phyloP scores from a whole-genome alignment of 2,113 vertebrate species.

The Mionectes macconnelli region DNA sequence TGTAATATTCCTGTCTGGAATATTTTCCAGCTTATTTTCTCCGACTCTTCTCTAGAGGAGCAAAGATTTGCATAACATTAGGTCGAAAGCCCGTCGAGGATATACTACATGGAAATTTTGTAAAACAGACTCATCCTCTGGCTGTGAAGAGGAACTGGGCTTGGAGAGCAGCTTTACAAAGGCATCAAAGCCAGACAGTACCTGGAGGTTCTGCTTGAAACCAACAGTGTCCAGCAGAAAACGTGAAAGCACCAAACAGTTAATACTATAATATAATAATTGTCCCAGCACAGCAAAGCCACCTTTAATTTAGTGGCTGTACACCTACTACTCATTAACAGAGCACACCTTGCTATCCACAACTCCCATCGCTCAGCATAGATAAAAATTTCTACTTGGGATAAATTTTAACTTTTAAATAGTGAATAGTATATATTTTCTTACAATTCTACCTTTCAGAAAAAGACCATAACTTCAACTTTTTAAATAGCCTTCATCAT shows the following conservation, averaged over 20 bases:
- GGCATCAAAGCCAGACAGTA: background rate
- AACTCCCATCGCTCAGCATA: background rate
- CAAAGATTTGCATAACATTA: constrained; percentile 2
- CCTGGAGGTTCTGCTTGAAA: background rate
- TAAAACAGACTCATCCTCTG: background rate
- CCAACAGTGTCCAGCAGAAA: background rate
- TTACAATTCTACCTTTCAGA: background rate
- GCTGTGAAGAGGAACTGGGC: background rate
- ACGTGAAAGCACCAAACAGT: background rate
- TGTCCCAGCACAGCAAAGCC: background rate
- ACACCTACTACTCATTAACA: background rate
- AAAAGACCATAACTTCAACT: background rate
- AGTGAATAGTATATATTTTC: background rate
- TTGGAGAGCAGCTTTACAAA: background rate
- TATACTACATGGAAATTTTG: background rate
- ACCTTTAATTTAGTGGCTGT: background rate
- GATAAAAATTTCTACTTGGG: background rate
- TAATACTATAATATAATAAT: background rate
- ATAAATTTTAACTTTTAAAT: background rate
- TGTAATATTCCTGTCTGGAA: background rate
- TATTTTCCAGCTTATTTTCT: constrained; percentile 35
- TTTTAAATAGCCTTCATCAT: background rate
- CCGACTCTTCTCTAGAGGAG: background rate
- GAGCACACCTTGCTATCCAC: background rate
- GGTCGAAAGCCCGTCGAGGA: constrained; percentile 19